These are phyloP conservation scores for Brachionus angularis DNA, from an alignment of 1,140 invertebrate species.

Conservation along the genomic window DNA sequence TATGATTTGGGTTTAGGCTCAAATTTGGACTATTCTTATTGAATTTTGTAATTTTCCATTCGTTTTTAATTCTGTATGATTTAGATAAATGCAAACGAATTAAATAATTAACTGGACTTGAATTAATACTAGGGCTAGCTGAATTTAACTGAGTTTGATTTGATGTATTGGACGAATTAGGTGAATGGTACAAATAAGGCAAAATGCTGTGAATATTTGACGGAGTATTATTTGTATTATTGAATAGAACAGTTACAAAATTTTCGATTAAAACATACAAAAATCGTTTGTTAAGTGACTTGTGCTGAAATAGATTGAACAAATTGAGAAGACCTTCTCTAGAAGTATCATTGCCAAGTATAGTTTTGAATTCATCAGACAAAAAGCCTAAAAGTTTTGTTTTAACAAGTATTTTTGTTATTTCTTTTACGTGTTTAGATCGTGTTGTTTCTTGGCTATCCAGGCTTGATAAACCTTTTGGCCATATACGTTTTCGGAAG, in stretches of 20 bases:
- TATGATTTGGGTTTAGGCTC: neutral
- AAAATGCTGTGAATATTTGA: neutral
- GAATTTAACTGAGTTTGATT: neutral
- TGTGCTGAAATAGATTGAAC: conserved; percentile 79
- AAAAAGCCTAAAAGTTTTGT: conserved; percentile 73
- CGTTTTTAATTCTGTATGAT: conserved; percentile 12
- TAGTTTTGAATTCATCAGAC: conserved; percentile 76
- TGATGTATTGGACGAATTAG: neutral
- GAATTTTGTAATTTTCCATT: neutral
- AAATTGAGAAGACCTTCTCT: conserved; percentile 77
- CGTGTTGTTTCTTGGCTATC: conserved; percentile 61
- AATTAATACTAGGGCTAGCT: neutral
- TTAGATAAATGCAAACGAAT: conserved; percentile 26
- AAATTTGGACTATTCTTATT: neutral
- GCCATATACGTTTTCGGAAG: conserved; percentile 68
- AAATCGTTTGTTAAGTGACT: conserved; percentile 76
- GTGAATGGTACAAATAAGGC: conserved; percentile 17
- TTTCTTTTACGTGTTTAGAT: conserved; percentile 69
- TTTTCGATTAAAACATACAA: conserved; percentile 81
- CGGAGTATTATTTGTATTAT: neutral
- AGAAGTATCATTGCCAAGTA: conserved; percentile 84
- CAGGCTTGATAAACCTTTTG: conserved; percentile 67
- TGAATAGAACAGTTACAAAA: conserved; percentile 69
- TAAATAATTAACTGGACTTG: conserved; percentile 14
- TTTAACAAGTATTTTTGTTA: conserved; percentile 78